A percentile compares a stretch with the other conserved stretches of the same genome.
These are phyloP conservation scores for Druon quercuslanigerum DNA, from an alignment of 1,140 invertebrate species.

Conservation along the genomic window DNA sequence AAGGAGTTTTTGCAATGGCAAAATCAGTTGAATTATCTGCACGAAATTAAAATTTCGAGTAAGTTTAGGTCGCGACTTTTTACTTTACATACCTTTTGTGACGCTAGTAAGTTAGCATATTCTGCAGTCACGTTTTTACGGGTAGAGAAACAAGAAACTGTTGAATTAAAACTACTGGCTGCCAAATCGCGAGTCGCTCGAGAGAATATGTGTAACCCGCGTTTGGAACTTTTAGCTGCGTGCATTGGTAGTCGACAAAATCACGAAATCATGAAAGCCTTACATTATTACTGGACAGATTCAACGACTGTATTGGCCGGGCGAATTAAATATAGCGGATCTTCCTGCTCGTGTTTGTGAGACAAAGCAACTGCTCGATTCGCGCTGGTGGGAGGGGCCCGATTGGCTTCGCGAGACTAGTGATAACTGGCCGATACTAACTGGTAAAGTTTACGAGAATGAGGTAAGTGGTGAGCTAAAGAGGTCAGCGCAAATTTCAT, in stretches of 20 bases:
- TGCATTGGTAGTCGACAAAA: conserved; percentile 58
- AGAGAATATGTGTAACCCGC: conserved; percentile 58
- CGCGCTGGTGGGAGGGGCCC: conserved; percentile 69
- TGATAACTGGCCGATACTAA: conserved; percentile 43
- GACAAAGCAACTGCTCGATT: conserved; percentile 55
- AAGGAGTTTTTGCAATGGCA: conserved; percentile 41
- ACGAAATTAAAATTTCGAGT: conserved; percentile 33
- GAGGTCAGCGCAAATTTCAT: too few relatives aligned
- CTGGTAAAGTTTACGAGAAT: conserved; percentile 35
- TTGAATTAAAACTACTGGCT: too few relatives aligned
- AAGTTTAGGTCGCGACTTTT: too few relatives aligned
- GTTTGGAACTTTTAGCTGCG: conserved; percentile 65
- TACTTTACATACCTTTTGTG: too few relatives aligned
- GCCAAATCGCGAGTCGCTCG: too few relatives aligned
- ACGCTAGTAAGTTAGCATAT: too few relatives aligned
- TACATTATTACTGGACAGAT: conserved; percentile 50
- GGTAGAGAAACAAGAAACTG: too few relatives aligned
- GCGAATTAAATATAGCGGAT: too few relatives aligned
- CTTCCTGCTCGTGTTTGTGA: too few relatives aligned
- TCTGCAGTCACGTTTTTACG: too few relatives aligned
- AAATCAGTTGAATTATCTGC: conserved; percentile 38
- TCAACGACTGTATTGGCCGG: too few relatives aligned
- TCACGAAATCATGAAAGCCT: conserved; percentile 34
- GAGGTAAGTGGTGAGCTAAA: too few relatives aligned
- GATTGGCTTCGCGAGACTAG: conserved; percentile 60